Evolutionary conservation across 2,888 invertebrate genomes (phyloP).

Genomic region (Microctonus brassicae): DNA sequence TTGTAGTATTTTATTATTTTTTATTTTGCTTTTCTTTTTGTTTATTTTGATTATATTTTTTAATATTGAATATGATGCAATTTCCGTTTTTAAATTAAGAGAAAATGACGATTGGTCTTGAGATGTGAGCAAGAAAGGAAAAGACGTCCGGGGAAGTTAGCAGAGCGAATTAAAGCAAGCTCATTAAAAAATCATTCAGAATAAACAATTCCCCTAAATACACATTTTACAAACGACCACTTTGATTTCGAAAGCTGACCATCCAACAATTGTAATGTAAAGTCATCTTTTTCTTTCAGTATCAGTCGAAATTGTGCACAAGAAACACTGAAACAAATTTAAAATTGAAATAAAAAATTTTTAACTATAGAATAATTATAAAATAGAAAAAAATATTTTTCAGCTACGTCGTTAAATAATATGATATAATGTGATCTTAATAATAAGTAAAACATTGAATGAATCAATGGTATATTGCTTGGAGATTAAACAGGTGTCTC

Average conservation of each 20-base stretch:
- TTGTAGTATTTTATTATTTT: neutral
- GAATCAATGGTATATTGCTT: conserved; percentile 16
- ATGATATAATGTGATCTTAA: neutral
- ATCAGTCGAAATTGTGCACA: neutral
- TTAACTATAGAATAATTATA: neutral
- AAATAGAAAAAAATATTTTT: neutral
- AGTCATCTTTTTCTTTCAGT: neutral
- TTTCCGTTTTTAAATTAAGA: neutral
- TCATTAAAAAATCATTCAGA: conserved; percentile 45
- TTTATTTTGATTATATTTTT: neutral
- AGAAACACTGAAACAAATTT: no score
- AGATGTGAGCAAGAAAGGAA: neutral
- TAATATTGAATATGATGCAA: neutral
- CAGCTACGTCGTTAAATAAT: no score
- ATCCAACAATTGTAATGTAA: neutral
- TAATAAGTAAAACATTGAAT: conserved; percentile 2
- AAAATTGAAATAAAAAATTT: neutral
- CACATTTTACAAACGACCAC: neutral
- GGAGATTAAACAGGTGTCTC: conserved; percentile 23
- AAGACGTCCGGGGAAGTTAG: conserved; percentile 34
- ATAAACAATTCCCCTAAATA: neutral
- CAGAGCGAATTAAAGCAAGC: conserved; percentile 37
- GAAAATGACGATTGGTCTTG: neutral
- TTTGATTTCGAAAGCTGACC: neutral
- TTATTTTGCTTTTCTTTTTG: neutral